phyloP scores from a whole-genome alignment of 2,113 vertebrate genomes.

The Eulacestoma nigropectus region DNA sequence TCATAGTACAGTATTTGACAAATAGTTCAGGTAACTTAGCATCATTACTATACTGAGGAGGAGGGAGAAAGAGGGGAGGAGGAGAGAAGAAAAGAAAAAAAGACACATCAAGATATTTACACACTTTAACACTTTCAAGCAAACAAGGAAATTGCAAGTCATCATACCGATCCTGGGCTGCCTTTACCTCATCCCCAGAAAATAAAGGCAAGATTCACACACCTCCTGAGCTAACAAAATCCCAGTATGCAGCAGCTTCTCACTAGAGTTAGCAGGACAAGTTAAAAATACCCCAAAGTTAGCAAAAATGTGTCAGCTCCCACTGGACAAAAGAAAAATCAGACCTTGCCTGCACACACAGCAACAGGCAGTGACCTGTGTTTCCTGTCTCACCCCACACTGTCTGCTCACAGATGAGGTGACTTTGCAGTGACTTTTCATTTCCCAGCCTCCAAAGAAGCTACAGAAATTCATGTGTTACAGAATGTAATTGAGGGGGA shows the following conservation, averaged over 20 bases:
- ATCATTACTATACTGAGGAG: background rate
- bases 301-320: conserved; percentile 4
- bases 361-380: conserved; percentile 31
- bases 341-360: conserved; percentile 8
- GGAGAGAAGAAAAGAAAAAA: background rate
- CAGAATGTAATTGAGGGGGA: background rate
- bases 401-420: background rate
- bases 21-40: background rate
- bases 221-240: background rate
- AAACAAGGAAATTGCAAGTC: background rate
- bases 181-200: background rate
- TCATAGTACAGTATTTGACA: background rate
- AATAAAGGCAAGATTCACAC: background rate
- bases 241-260: background rate
- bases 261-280: background rate
- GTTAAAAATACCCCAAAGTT: conserved; percentile 20
- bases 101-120: background rate
- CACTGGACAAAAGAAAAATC: conserved; percentile 8
- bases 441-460: background rate
- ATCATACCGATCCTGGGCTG: accelerated
- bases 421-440: background rate
- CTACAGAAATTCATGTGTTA: background rate
- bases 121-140: background rate
- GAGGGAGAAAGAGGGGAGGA: background rate
- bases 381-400: background rate